These are phyloP conservation scores for Herpailurus yagouaroundi DNA, from an alignment of 2,113 vertebrate species.

Conservation along the genomic window DNA sequence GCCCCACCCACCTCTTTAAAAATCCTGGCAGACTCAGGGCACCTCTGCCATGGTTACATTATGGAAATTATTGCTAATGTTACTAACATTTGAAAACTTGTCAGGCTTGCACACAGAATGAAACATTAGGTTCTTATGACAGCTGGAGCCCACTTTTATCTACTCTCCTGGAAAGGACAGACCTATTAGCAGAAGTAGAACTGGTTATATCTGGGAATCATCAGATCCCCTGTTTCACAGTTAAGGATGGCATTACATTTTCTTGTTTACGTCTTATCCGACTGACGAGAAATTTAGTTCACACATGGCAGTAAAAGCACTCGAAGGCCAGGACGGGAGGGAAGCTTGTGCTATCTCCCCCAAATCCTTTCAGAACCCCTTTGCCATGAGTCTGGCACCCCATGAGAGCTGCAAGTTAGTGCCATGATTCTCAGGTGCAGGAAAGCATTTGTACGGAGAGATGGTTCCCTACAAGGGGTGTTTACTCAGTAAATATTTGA, in stretches of 20 bases:
- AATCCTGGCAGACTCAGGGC: not conserved
- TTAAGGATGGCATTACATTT: not conserved
- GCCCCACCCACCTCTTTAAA: not conserved
- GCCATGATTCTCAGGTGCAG: not conserved
- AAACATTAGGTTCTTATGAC: not conserved
- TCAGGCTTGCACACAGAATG: conserved; percentile 6
- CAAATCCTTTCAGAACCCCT: not conserved
- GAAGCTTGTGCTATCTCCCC: not conserved
- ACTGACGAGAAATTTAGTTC: not conserved
- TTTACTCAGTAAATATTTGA: conserved; percentile 9
- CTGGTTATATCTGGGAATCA: not conserved
- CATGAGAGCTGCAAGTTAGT: not conserved
- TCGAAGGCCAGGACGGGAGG: not conserved
- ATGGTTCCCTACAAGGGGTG: not conserved
- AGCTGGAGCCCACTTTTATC: not conserved
- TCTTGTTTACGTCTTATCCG: not conserved
- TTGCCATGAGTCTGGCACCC: not conserved
- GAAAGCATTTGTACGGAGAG: not conserved
- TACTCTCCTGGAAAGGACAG: not conserved
- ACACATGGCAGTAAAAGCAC: not conserved
- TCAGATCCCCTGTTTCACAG: not conserved
- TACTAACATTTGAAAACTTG: conserved; percentile 48
- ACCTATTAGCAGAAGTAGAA: not conserved
- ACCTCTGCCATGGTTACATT: not conserved
- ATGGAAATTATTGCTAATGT: not conserved